Percentiles rank a stretch among this genome's conserved stretches.
phyloP scores from a whole-genome alignment of 1,140 invertebrate species.

The Hycleus phaleratus region DNA sequence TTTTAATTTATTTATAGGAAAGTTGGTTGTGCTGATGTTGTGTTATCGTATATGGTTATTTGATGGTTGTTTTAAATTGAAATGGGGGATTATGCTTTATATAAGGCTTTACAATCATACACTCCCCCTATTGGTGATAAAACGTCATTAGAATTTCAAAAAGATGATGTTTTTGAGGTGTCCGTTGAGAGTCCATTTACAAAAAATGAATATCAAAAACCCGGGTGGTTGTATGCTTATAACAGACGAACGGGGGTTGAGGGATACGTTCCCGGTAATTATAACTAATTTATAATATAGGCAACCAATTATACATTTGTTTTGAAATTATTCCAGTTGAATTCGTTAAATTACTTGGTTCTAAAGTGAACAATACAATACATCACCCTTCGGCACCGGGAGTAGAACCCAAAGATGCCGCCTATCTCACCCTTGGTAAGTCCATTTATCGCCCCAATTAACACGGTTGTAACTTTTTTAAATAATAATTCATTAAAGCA shows the following conservation, averaged over 20 bases:
- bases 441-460: too few relatives aligned
- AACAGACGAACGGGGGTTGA: conserved; percentile 29
- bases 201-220: conserved; percentile 4
- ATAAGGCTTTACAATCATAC: conserved; percentile 31
- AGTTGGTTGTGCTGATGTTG: conserved; percentile 23
- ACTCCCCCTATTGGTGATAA: conserved; percentile 24
- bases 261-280: conserved; percentile 33
- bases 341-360: conserved; percentile 30
- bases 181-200: conserved; percentile 19
- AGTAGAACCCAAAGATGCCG: conserved; percentile 12
- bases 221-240: conserved; percentile 26
- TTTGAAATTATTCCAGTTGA: conserved; percentile 25
- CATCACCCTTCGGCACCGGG: conserved; percentile 33
- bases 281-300: not conserved
- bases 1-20: not conserved
- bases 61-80: conserved; percentile 19
- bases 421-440: too few relatives aligned
- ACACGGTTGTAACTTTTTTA: too few relatives aligned
- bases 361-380: conserved; percentile 33
- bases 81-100: conserved; percentile 34
- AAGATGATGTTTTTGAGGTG: conserved; percentile 32
- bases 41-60: conserved; percentile 17
- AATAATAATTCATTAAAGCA: too few relatives aligned
- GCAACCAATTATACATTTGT: conserved; percentile 9
- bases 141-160: conserved; percentile 24